Conservation (phyloP, 2,113 vertebrate genomes). For the Falco punctatus region DNA sequence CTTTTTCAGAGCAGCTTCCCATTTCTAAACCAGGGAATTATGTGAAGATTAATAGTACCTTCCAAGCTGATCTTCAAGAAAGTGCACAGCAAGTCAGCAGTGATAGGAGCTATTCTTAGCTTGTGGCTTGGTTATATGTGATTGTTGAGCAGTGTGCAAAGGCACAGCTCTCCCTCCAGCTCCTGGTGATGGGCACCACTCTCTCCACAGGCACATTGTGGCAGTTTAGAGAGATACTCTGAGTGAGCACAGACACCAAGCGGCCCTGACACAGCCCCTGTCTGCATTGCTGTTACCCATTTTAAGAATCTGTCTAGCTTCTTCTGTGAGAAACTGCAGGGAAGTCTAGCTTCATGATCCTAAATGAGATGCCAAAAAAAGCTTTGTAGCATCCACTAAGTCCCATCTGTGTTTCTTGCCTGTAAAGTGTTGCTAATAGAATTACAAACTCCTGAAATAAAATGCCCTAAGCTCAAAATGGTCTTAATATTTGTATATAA, state of each 20-base stretch:
- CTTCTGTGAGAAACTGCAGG: background rate
- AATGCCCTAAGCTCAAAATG: background rate
- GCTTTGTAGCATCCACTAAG: background rate
- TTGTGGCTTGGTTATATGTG: background rate
- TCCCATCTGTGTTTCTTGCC: background rate
- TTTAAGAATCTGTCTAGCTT: background rate
- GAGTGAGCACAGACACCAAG: background rate
- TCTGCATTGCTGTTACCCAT: background rate
- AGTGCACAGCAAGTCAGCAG: background rate
- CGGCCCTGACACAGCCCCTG: background rate
- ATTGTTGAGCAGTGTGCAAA: background rate
- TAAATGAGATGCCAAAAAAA: background rate
- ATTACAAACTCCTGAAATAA: background rate
- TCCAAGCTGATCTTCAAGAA: background rate
- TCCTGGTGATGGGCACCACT: background rate
- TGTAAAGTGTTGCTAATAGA: background rate
- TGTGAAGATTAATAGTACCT: background rate
- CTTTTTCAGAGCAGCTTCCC: background rate
- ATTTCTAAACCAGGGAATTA: background rate
- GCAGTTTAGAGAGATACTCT: background rate
- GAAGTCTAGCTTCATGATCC: background rate
- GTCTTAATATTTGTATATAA: background rate
- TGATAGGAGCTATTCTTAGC: background rate
- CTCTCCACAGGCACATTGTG: too few species aligned
- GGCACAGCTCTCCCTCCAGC: background rate